These are phyloP conservation scores for Lota lota DNA, from an alignment of 2,113 vertebrate species.

Conservation along the genomic window DNA sequence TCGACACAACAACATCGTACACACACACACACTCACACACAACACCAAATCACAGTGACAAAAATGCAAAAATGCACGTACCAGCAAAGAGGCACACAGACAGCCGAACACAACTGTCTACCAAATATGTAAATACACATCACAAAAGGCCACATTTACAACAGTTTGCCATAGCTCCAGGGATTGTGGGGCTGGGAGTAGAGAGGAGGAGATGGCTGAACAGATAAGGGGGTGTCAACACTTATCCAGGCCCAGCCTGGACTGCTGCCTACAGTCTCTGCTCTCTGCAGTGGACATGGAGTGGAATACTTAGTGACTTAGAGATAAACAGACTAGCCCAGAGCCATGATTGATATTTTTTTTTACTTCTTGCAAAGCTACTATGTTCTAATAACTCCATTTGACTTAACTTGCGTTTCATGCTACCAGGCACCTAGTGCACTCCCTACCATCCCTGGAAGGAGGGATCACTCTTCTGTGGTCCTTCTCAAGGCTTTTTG, in stretches of 20 bases:
- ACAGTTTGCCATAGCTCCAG: background rate
- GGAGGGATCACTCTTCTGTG: too few relatives aligned
- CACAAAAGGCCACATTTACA: background rate
- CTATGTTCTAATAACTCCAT: background rate
- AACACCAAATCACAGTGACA: too few relatives aligned
- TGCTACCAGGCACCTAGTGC: background rate
- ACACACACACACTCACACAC: too few relatives aligned
- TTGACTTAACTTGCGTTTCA: too few relatives aligned
- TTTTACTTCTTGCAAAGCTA: background rate
- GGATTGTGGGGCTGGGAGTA: background rate
- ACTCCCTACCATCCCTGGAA: too few relatives aligned
- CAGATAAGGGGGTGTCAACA: slow-evolving; percentile 18
- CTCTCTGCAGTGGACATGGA: slow-evolving; percentile 19
- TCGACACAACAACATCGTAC: too few relatives aligned
- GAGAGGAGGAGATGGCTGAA: slow-evolving; percentile 11
- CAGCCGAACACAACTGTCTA: background rate
- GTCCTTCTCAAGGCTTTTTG: too few relatives aligned
- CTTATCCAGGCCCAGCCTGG: slow-evolving; percentile 10
- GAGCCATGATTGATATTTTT: background rate
- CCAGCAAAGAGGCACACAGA: background rate
- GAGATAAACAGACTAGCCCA: slow-evolving; percentile 10
- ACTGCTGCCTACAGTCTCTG: slow-evolving; percentile 34
- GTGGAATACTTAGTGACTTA: slow-evolving; percentile 25
- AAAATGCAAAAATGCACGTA: too few relatives aligned
- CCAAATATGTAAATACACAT: background rate